Base-by-base conservation (phyloP, 1,140 invertebrate genomes). In the Aporrectodea caliginosa region DNA sequence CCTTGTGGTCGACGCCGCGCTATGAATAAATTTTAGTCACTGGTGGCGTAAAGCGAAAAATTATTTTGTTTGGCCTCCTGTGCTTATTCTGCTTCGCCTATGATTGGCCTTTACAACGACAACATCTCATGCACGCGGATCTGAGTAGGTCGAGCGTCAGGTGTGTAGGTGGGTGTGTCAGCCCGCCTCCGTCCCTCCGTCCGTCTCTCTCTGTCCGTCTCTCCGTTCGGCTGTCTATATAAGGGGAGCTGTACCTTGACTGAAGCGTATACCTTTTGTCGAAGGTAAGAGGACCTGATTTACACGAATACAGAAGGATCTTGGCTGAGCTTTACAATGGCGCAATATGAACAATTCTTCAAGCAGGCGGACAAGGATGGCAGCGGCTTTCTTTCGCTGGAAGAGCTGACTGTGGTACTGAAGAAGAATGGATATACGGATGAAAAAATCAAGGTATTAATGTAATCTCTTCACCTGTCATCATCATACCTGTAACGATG, bases 291-390 rank as follows among this genome's bases (percentile, higher is more conserved):
- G n/a, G n/a, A n/a, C n/a, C n/a, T n/a, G n/a, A n/a, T n/a, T n/a
- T n/a, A n/a, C n/a, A n/a, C n/a, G n/a, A n/a, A n/a, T n/a, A n/a
- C n/a, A n/a, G 43, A 58, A 58, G 43, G 43, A 6, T 58, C 43
- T 58, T 58, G 43, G 6, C 22, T 6, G 22, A 58, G 43, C 6
- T 58, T 58, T 6, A 58, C 43, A 58, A 58, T 58, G 43, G 75
- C 33, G n/a, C 33, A 68, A 16, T 80, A 80, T 69, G 33, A 35
- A 22, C 32, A 80, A 35, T 80, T 80, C 70, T 80, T 80, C 35
- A n/a, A 33, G 2, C 32, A 80, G 32, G 74, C 79, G 14, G 79
- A 80, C 29, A 71, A 35, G n/a, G 79, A 80, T 70, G 35, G 70
- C 27, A 78, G 69, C 69, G 79, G 75, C 14, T 35, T 30, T n/a